A percentile compares a stretch with the other conserved stretches of the same genome.
phyloP scores from a whole-genome alignment of 2,113 vertebrate species.

The Callorhinus ursinus region DNA sequence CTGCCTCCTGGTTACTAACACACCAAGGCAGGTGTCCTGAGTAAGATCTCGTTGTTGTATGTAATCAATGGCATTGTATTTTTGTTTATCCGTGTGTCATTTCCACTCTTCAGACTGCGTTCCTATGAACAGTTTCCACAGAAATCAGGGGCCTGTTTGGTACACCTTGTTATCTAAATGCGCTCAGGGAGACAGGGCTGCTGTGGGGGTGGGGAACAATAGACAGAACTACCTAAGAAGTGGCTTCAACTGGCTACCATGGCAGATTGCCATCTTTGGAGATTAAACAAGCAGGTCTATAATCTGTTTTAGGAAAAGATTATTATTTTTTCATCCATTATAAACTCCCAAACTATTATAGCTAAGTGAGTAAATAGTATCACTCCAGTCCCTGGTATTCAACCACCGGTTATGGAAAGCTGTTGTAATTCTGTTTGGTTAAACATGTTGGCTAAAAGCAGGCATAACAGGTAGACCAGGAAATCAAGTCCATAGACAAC shows the following conservation, averaged over 20 bases:
- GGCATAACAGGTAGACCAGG: not conserved
- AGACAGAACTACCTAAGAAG: not conserved
- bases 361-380: conserved; percentile 1
- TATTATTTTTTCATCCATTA: not conserved
- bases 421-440: not conserved
- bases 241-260: not conserved
- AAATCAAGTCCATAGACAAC: not conserved
- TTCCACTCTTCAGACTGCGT: not conserved
- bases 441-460: conserved; percentile 26
- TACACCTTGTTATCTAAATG: not conserved
- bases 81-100: not conserved
- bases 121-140: not conserved
- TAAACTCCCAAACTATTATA: conserved; percentile 5
- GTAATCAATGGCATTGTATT: not conserved
- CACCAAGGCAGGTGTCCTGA: not conserved
- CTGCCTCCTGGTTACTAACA: not conserved
- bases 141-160: not conserved
- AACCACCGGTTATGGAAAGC: not conserved
- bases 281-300: not conserved
- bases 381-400: not conserved
- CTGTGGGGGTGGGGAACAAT: too few relatives aligned
- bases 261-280: not conserved
- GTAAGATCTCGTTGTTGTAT: not conserved
- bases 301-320: conserved; percentile 22
- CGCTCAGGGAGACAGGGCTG: not conserved